These are phyloP conservation scores for Pandemis cinnamomeana DNA, from an alignment of 2,888 invertebrate species.

Conservation along the genomic window DNA sequence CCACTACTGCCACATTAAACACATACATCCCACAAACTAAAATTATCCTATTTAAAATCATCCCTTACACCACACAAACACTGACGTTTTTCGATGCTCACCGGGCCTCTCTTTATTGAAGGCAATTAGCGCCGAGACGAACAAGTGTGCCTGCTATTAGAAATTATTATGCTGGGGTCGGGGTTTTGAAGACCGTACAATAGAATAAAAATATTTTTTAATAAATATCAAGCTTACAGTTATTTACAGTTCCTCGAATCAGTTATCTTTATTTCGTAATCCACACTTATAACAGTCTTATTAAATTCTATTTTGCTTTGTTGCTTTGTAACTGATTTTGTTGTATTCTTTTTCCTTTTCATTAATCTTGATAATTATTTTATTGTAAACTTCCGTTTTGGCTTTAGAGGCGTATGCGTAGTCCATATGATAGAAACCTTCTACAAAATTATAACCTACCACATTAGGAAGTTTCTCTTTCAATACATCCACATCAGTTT, in stretches of 20 bases:
- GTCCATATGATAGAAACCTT: constrained; percentile 87
- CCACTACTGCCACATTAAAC: too few relatives aligned
- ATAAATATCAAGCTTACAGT: not conserved
- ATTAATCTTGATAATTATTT: constrained; percentile 60
- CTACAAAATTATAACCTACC: constrained; percentile 74
- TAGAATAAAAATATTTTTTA: not conserved
- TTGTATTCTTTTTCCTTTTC: constrained; percentile 44
- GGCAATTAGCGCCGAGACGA: too few relatives aligned
- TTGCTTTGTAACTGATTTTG: not conserved
- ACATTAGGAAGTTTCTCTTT: constrained; percentile 77
- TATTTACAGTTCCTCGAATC: too few relatives aligned
- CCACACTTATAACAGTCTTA: too few relatives aligned
- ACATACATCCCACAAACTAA: too few relatives aligned
- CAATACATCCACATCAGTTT: constrained; percentile 75
- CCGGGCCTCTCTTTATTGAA: too few relatives aligned
- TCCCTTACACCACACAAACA: too few relatives aligned
- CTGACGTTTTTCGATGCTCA: too few relatives aligned
- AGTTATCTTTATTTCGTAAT: too few relatives aligned
- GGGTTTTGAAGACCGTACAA: not conserved
- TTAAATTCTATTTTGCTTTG: not conserved
- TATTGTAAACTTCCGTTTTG: constrained; percentile 78
- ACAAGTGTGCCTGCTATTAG: too few relatives aligned
- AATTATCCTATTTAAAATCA: too few relatives aligned
- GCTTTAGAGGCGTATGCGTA: constrained; percentile 86
- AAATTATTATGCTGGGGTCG: too few relatives aligned